Evolutionary conservation across 2,888 invertebrate genomes (phyloP).

Genomic region (Cabera pusaria): DNA sequence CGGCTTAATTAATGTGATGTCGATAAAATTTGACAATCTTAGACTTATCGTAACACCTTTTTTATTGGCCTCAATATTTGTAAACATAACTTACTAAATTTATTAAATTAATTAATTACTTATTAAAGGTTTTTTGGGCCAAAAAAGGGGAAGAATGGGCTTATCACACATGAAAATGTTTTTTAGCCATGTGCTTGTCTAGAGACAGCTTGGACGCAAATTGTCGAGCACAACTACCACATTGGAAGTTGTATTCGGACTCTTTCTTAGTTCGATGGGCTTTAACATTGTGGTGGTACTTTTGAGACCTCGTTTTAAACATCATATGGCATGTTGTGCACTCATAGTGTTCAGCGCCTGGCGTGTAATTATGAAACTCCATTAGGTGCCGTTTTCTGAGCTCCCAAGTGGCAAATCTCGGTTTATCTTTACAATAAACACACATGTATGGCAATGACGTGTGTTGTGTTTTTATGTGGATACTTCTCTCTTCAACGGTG

Average conservation of each 20-base stretch:
- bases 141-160: background rate
- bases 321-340: constrained; percentile 76
- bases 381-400: constrained; percentile 67
- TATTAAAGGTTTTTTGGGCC: too few relatives aligned
- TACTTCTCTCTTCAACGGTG: constrained; percentile 64
- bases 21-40: too few relatives aligned
- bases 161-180: constrained; percentile 72
- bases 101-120: too few relatives aligned
- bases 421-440: constrained; percentile 71
- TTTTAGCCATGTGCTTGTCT: constrained; percentile 80
- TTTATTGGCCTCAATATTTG: too few relatives aligned
- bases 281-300: constrained; percentile 74
- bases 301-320: constrained; percentile 72
- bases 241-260: constrained; percentile 72
- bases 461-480: constrained; percentile 70
- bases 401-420: constrained; percentile 74
- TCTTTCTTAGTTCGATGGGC: constrained; percentile 72
- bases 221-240: constrained; percentile 73
- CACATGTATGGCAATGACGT: constrained; percentile 72
- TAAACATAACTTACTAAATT: too few relatives aligned
- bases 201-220: constrained; percentile 79
- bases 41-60: too few relatives aligned
- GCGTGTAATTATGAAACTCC: constrained; percentile 73
- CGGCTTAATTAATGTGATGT: too few relatives aligned
- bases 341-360: constrained; percentile 73